Evolutionary conservation across 2,888 invertebrate genomes (phyloP).

Genomic region (Halictus quadricinctus): DNA sequence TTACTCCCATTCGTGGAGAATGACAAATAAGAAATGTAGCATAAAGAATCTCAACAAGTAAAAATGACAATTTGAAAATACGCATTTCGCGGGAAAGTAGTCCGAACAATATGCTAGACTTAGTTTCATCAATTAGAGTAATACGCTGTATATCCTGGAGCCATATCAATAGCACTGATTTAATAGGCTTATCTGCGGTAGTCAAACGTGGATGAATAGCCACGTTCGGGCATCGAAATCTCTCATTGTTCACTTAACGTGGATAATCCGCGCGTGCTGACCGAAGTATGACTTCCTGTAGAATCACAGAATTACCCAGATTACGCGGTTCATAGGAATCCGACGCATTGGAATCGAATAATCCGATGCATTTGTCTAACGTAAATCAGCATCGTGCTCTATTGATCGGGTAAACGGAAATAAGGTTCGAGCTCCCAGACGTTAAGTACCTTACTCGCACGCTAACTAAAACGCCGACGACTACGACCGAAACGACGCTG

Average conservation of each 20-base stretch:
- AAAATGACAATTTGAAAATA: neutral
- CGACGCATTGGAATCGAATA: slow-evolving; percentile 29
- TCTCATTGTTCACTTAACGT: slow-evolving; percentile 30
- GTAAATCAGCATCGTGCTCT: slow-evolving; percentile 23
- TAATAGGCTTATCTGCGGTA: neutral
- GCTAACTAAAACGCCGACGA: neutral
- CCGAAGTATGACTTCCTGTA: slow-evolving; percentile 32
- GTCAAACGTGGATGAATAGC: slow-evolving; percentile 18
- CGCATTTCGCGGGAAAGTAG: neutral
- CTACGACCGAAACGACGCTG: neutral
- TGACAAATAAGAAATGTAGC: no score
- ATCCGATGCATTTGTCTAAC: slow-evolving; percentile 27
- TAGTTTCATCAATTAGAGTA: neutral
- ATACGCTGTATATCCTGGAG: neutral
- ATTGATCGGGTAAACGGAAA: slow-evolving; percentile 22
- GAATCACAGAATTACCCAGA: slow-evolving; percentile 39
- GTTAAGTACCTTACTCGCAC: neutral
- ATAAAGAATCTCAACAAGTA: no score
- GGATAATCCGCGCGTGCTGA: slow-evolving; percentile 14
- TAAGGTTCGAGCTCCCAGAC: slow-evolving; percentile 14
- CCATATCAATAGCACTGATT: neutral
- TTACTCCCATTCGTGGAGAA: no score
- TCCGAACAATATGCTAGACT: neutral
- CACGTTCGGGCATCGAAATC: slow-evolving; percentile 32
- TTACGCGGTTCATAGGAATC: slow-evolving; percentile 34